phyloP scores from a whole-genome alignment of 2,797 vertebrate species.

The Eleutherodactylus coqui region DNA sequence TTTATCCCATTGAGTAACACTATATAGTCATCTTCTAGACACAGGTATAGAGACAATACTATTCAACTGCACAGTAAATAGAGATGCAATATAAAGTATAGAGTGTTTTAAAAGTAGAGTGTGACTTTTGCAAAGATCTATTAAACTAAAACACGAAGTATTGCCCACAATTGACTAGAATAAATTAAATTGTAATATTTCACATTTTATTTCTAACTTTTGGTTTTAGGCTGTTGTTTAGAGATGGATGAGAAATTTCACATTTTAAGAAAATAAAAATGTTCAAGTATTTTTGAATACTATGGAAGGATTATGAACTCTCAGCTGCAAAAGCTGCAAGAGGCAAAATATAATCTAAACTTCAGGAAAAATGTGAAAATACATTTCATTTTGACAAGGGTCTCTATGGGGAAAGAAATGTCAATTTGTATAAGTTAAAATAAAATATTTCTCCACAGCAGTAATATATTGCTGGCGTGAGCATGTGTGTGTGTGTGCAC shows the following conservation, averaged over 20 bases:
- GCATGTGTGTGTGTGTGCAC: not conserved
- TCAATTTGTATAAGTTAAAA: slow-evolving; percentile 28
- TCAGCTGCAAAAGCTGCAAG: not conserved
- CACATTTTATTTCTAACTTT: not conserved
- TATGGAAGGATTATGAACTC: slow-evolving; percentile 1
- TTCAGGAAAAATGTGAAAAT: slow-evolving; percentile 14
- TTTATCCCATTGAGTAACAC: too few relatives aligned
- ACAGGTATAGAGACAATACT: too few relatives aligned
- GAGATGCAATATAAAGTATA: too few relatives aligned
- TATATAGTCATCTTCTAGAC: too few relatives aligned
- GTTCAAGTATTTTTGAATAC: not conserved
- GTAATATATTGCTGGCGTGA: not conserved
- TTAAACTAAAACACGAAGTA: not conserved
- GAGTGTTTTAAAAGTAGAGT: too few relatives aligned
- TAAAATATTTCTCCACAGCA: slow-evolving; percentile 24
- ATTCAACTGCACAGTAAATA: too few relatives aligned
- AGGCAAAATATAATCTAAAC: not conserved
- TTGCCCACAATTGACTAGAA: not conserved
- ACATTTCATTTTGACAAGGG: slow-evolving; percentile 20
- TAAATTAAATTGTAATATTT: not conserved
- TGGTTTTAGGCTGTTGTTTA: not conserved
- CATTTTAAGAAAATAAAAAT: slow-evolving; percentile 4
- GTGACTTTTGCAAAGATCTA: too few relatives aligned
- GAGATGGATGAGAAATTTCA: not conserved
- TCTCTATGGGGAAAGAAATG: not conserved